Evolutionary conservation across 2,888 invertebrate species (phyloP), one percentile per base, ranked within the genome.

Genomic region (Meandrusa payeni): DNA sequence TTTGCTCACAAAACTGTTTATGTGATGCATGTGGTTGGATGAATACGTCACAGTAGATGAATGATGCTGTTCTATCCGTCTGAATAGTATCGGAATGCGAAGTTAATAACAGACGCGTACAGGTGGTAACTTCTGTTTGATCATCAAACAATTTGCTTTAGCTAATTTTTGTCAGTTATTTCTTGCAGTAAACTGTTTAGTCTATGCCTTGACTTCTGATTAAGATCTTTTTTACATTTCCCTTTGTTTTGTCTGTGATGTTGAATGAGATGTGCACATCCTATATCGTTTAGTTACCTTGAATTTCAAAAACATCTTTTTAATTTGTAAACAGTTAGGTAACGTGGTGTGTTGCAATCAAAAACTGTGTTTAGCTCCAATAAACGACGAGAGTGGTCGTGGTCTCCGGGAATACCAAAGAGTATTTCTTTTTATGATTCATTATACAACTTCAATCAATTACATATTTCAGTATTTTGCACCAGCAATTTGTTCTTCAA

Each of bases 181-280:
- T 23, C 29, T 15, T 17, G 5, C 17, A 41, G 7, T 41, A 6
- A 19, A 41, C 3, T 42, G 42, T 42, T 43, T 43, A 43, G 42
- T 43, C 41, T 42, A 22, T 10, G 22, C 23, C 17, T 23, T 7
- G 15, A 41, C 6, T 15, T 7, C 5, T 26, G 26, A 31, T 33
- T 13, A n/a, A 24, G 20, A 27, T 27, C 12, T 36, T 31, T 37
- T 38, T 38, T n/a, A 38, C 29, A 11, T 37, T 31, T 20, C 17
- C n/a, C 29, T 19, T 17, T 31, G 36, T 43, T 43, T 29, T 9
- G 23, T 37, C 37, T 43, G 36, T 23, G 37, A 13, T 29, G 13
- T 36, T 31, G n/a, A 24, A 43, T 29, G 19, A n/a, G 7, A 37
- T 13, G 27, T 22, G 20, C 23, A 10, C 10, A 22, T 9, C 10